Evolutionary conservation across 2,113 vertebrate species (phyloP).

Genomic region (Emydura subglobosa): DNA sequence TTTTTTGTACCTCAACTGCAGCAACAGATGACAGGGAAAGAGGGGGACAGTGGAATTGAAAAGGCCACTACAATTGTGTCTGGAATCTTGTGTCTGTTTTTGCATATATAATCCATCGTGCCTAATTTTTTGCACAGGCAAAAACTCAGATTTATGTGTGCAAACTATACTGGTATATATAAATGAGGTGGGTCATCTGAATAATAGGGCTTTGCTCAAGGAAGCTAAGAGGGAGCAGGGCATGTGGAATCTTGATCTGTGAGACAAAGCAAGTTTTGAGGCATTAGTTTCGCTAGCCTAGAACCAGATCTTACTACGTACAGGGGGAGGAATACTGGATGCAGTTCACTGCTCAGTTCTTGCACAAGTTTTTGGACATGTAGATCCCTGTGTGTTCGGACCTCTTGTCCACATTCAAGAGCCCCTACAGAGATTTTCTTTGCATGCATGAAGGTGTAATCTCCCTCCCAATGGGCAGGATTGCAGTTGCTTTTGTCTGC

Average conservation of each 20-base stretch:
- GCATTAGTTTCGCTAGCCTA: background rate
- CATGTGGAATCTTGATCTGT: background rate
- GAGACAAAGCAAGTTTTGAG: background rate
- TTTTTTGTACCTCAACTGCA: background rate
- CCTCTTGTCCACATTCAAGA: background rate
- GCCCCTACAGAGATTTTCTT: background rate
- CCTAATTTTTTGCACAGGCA: background rate
- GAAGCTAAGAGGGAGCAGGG: background rate
- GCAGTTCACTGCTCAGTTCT: background rate
- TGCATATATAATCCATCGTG: background rate
- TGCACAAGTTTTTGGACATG: background rate
- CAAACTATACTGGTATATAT: background rate
- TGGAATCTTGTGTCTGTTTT: background rate
- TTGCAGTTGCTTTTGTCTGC: background rate
- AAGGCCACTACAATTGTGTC: background rate
- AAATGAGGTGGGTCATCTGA: background rate
- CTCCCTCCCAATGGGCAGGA: background rate
- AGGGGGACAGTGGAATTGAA: background rate
- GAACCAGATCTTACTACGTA: background rate
- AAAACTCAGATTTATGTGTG: background rate
- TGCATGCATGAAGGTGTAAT: background rate
- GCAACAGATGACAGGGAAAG: background rate
- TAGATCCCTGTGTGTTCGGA: background rate
- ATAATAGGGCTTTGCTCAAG: background rate
- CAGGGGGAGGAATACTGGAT: background rate